Evolutionary conservation across 1,140 invertebrate genomes (phyloP), one percentile per base, ranked within the genome.

Genomic region (Asbolus verrucosus): DNA sequence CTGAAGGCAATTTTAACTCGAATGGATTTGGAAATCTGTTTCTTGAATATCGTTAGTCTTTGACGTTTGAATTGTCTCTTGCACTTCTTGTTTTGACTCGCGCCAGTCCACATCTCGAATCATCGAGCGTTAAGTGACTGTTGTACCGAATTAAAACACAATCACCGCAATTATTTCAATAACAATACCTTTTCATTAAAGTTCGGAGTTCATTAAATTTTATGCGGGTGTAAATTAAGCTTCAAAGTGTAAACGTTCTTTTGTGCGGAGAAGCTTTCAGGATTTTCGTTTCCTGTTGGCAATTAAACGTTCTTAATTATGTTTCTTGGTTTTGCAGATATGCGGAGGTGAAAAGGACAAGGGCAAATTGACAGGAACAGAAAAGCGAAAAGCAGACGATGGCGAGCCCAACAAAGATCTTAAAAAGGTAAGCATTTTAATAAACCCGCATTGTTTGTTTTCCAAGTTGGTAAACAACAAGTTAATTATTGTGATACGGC

Each of bases 371-470:
- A 80, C 85, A 41, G 85, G 85, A 67, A 88, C 87, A 31, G 89
- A 89, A 78, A 90, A 90, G 75, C 81, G 89, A 67, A 90, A 90
- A 85, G 88, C 88, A 2, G 87, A 87, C 71, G 89, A 89, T 59
- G 85, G 85, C 1, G 88, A 89, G 76, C 83, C 86, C 24, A 87
- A 87, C 76, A 90, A 89, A 74, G 88, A 90, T 81, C 83, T 90
- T 65, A 90, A 90, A 83, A 90, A 90, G 87, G 89, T 90, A 82
- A 81, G 75, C 60, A 18, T 54, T 67, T 41, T 65, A 41, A 65
- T 41, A 39, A 39, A 30, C 62, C 62, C 21, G 62, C 59, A 62
- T 62, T 62, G 30, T 54, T 54, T 54, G 21, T 54, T 54, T 54
- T 54, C 21, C 21, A 54, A 54, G 9, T 54, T 54, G 21, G 21